Evolutionary conservation across 2,888 invertebrate species (phyloP).

Genomic region (Unio pictorum): DNA sequence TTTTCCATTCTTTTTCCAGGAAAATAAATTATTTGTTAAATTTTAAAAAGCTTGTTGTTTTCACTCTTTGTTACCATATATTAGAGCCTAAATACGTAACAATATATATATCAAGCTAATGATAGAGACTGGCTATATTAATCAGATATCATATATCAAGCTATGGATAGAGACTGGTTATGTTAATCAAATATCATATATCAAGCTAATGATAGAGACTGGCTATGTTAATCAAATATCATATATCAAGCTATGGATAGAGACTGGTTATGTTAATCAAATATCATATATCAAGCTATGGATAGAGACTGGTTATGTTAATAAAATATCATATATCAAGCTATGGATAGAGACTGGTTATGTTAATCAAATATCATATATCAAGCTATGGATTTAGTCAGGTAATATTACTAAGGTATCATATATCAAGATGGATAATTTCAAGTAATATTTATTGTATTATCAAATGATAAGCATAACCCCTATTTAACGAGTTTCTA

Average conservation of each 20-base stretch:
- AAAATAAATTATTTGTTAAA: no score
- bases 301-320: not conserved
- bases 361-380: not conserved
- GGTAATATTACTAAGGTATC: not conserved
- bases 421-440: not conserved
- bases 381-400: not conserved
- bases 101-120: no score
- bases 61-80: no score
- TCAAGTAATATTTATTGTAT: not conserved
- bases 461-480: no score
- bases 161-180: not conserved
- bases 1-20: no score
- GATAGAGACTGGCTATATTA: no score
- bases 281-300: conserved; percentile 1
- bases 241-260: not conserved
- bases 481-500: no score
- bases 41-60: no score
- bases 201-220: not conserved
- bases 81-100: no score
- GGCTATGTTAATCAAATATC: not conserved
- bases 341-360: not conserved
- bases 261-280: not conserved
- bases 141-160: not conserved
- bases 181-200: not conserved
- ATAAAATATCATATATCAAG: not conserved